Percentiles rank a stretch among this genome's conserved stretches.
phyloP scores from a whole-genome alignment of 1,140 invertebrate genomes.

The Orussus abietinus region DNA sequence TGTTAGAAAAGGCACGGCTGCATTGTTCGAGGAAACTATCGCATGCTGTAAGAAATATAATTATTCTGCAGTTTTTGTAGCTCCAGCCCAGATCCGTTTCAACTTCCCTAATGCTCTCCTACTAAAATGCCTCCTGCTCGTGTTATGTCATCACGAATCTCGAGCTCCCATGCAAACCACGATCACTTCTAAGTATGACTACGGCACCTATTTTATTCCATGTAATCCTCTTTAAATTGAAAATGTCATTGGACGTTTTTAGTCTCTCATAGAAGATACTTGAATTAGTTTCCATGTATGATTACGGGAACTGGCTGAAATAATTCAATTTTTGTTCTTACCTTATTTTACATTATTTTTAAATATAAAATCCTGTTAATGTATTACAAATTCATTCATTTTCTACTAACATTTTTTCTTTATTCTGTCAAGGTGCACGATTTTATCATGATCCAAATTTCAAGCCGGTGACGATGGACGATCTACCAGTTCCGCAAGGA shows the following conservation, averaged over 20 bases:
- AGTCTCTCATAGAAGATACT: neutral
- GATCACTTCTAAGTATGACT: too few species aligned
- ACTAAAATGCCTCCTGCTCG: neutral
- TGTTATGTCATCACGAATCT: too few species aligned
- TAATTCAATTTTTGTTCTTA: neutral
- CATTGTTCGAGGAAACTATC: neutral
- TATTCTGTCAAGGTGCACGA: conserved; percentile 21
- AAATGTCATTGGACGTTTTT: neutral
- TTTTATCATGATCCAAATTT: conserved; percentile 32
- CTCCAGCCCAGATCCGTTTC: neutral
- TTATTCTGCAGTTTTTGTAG: neutral
- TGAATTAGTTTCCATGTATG: neutral
- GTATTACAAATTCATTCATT: conserved; percentile 4
- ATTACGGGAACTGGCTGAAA: neutral
- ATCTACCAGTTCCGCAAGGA: conserved; percentile 68
- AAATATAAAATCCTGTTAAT: neutral
- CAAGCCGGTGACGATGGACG: conserved; percentile 60
- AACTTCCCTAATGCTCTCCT: neutral
- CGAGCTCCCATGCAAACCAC: too few species aligned
- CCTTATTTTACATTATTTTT: neutral
- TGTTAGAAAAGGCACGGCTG: neutral
- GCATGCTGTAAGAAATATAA: neutral
- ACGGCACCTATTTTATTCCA: too few species aligned
- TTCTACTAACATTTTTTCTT: neutral
- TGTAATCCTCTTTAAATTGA: too few species aligned